Base-by-base conservation (phyloP, 2,113 vertebrate genomes). In the Rattus rattus region DNA sequence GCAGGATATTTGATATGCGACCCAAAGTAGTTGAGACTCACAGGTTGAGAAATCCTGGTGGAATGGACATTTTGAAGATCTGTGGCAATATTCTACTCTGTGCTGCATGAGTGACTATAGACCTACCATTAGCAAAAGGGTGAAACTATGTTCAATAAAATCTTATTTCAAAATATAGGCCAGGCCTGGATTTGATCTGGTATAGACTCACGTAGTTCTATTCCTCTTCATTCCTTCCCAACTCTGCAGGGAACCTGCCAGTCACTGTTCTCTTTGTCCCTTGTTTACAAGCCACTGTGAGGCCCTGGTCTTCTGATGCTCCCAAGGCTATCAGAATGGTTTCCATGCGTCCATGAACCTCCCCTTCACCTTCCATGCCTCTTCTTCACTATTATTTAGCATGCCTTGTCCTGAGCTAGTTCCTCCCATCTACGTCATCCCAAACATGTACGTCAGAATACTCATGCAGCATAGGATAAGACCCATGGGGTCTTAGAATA, bases 161-260 rank as follows among this genome's bases (percentile, higher is more conserved):
- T 43, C 80, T 92, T 72, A 61, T 92, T 95, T 96, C 84, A 10
- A 70, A 90, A 85, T 88, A 88, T 54, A 96, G 69, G 26, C n/a
- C 76, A 88, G 19, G 79, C 39, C 30, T 85, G 47, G 19, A 70
- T 67, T 81, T 94, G 76, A 92, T 24, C 10, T 72, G 67, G 75
- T 39, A 20, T 7, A 65, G 63, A 76, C 52, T 16, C 63, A 90
- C 2, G 24, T 11, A 20, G 81, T 65, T 84, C 63, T 69, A 19
- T 47, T 67, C 16, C 69, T 26, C 72, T 49, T 84, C 85, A 72
- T 9, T 69, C 49, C 12, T 54, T 73, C 47, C 17, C 36, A 0
- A 10, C 1, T 80, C 65, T 67, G 7, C 59, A 65, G 2, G 4
- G 76, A 30, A 39, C 65, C 30, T 56, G 61, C 72, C 19, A 26